phyloP scores from a whole-genome alignment of 2,888 invertebrate genomes.

The Thymelicus lineola region DNA sequence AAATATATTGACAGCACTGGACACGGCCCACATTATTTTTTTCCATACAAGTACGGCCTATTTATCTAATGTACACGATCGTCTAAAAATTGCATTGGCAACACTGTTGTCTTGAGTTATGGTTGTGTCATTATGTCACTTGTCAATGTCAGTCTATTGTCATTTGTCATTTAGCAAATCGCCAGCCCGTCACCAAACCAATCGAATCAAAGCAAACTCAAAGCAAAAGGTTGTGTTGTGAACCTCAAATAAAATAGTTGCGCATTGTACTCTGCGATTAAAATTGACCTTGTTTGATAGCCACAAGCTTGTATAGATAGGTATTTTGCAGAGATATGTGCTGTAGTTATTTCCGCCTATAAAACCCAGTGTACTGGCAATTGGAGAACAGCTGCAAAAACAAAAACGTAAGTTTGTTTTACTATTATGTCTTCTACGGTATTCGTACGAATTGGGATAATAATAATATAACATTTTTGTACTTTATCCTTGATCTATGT shows the following conservation, averaged over 20 bases:
- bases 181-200: neutral
- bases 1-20: too few species aligned
- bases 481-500: neutral
- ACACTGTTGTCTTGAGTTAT: too few species aligned
- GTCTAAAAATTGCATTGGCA: too few species aligned
- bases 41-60: too few species aligned
- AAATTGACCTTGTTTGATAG: conserved; percentile 41
- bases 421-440: too few species aligned
- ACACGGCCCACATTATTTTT: too few species aligned
- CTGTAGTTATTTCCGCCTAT: conserved; percentile 7
- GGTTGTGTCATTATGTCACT: too few species aligned
- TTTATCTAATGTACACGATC: too few species aligned
- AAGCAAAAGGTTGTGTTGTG: conserved; percentile 11
- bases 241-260: conserved; percentile 17
- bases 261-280: conserved; percentile 37
- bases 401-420: conserved; percentile 1
- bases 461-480: neutral
- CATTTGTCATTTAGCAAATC: too few species aligned
- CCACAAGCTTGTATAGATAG: conserved; percentile 30
- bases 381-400: neutral
- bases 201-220: neutral
- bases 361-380: neutral
- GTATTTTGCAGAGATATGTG: conserved; percentile 23
- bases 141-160: too few species aligned
- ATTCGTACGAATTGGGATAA: neutral